phyloP scores from a whole-genome alignment of 1,140 invertebrate species.

The Dinoponera quadriceps region DNA sequence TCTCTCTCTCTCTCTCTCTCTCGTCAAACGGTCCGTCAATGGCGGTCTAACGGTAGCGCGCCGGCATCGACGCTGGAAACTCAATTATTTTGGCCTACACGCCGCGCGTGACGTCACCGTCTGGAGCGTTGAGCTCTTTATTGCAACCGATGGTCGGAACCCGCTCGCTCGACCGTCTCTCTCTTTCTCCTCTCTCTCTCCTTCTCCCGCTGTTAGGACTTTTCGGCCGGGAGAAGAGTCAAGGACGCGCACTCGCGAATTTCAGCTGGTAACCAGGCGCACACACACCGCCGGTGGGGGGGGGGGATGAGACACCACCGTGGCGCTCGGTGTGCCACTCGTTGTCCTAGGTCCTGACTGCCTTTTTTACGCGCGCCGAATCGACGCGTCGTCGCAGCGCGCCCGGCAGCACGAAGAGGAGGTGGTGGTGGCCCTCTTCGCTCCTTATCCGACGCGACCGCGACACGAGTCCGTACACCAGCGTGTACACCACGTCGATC shows the following conservation, averaged over 20 bases:
- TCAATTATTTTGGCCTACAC: constrained; percentile 32
- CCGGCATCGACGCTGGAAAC: neutral
- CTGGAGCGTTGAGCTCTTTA: constrained; percentile 59
- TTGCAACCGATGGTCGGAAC: constrained; percentile 34
- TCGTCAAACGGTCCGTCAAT: neutral
- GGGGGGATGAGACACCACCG: constrained; percentile 67
- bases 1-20: too few species aligned
- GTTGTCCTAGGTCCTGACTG: constrained; percentile 74
- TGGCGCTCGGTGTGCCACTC: constrained; percentile 34
- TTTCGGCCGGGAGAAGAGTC: constrained; percentile 63
- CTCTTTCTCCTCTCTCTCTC: neutral
- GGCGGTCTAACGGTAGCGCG: neutral
- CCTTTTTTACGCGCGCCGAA: constrained; percentile 71
- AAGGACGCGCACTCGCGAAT: constrained; percentile 72
- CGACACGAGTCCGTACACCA: neutral
- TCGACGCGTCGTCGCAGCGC: constrained; percentile 12
- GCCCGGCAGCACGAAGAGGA: neutral
- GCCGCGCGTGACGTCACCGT: constrained; percentile 28
- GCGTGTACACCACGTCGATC: too few species aligned
- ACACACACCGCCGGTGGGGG: constrained; percentile 56
- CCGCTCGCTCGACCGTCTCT: too few species aligned
- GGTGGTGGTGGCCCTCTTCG: too few species aligned
- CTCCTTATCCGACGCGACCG: neutral
- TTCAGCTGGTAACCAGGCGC: constrained; percentile 68
- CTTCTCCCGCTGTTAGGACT: constrained; percentile 54